Evolutionary conservation across 2,797 vertebrate species (phyloP).

Genomic region (Cuculus canorus): DNA sequence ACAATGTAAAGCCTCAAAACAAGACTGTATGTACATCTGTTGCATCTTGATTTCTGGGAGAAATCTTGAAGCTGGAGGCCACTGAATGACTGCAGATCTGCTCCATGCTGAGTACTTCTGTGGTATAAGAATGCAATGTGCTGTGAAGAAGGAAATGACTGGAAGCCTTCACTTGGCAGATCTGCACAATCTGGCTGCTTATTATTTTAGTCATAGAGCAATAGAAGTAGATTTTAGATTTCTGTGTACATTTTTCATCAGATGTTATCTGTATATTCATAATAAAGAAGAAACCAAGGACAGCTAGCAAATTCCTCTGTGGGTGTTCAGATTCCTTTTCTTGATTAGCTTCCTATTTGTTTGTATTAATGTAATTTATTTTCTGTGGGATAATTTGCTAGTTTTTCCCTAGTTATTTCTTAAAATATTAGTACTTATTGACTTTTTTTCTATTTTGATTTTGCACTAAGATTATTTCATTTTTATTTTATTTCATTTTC

Average conservation of each 20-base stretch:
- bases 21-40: not conserved
- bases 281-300: not conserved
- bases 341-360: slow-evolving; percentile 8
- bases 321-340: not conserved
- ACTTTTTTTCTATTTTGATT: slow-evolving; percentile 19
- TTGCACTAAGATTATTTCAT: not conserved
- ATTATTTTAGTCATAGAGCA: not conserved
- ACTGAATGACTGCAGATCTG: not conserved
- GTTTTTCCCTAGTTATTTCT: not conserved
- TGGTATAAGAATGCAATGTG: not conserved
- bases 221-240: not conserved
- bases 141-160: not conserved
- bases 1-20: not conserved
- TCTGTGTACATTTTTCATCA: not conserved
- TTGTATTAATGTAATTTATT: not conserved
- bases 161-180: not conserved
- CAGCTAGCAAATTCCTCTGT: slow-evolving; percentile 20
- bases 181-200: not conserved
- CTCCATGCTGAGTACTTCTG: not conserved
- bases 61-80: not conserved
- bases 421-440: not conserved
- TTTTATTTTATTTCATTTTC: not conserved
- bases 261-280: not conserved
- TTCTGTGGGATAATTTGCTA: not conserved
- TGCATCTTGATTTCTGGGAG: not conserved